Evolutionary conservation across 2,113 vertebrate species (phyloP), one percentile per base, ranked within the genome.

Genomic region (Propithecus coquereli): DNA sequence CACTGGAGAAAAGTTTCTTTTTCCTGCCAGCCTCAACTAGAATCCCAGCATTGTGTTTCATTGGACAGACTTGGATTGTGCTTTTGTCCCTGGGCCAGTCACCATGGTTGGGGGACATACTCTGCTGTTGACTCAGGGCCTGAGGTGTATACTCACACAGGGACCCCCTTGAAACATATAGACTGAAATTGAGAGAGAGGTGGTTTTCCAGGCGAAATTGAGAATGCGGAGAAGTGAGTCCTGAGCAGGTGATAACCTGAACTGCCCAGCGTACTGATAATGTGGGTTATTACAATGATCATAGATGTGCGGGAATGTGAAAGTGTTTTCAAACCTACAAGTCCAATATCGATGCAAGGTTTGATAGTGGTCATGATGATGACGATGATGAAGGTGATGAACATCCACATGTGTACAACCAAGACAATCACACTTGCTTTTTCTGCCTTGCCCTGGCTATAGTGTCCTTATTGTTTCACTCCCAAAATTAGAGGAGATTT

Each of bases 231-330:
- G 25, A 8, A 45, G 11, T 63, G 30, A 45, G 27, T 81, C 34
- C 34, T 40, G 40, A 3, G 2, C 20, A 8, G n/a, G 8, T 16
- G 12, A 6, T 50, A 32, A 8, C 2, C n/a, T 18, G 22, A 37
- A 30, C 2, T 18, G 23, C 37, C 66, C 43, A 3, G 3, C 40
- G 32, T 8, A 0, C 16, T 40, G 66, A 30, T n/a, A 9, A 1
- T 2, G 1, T 11, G 5, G 22, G 8, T 40, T 12, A 52, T 5
- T 20, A 1, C 37, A 37, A 1, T 23, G 50, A 87, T 1, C 47
- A 37, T 10, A 50, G 11, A 12, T 37, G 5, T 11, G 1, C n/a
- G 3, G 18, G 30, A 3, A 9, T 6, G 3, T 63, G 11, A 57
- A 59, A 86, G 5, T 0, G 6, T 47, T 79, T 74, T 70, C 16